A percentile compares a stretch with the other conserved stretches of the same genome.
These are phyloP conservation scores for Cephalopterus ornatus DNA, from an alignment of 2,113 vertebrate genomes.

Conservation along the genomic window DNA sequence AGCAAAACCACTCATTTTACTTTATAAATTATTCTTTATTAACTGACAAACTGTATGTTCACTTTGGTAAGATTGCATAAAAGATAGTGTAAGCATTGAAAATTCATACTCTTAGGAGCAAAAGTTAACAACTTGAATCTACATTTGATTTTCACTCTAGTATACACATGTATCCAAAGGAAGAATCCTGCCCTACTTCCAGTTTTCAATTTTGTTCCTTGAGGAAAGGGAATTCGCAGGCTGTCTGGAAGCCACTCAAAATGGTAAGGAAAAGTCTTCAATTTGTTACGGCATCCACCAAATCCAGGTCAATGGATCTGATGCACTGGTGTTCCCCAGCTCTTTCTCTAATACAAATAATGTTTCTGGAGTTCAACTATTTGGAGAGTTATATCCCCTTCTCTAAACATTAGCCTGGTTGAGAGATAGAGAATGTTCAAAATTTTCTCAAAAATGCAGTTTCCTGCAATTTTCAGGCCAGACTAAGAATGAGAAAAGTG, in stretches of 20 bases:
- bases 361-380: background rate
- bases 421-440: background rate
- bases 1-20: background rate
- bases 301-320: background rate
- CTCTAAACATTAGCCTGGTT: background rate
- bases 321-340: background rate
- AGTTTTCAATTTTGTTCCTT: background rate
- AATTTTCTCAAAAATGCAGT: background rate
- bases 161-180: background rate
- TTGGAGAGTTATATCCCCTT: background rate
- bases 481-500: background rate
- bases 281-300: fast-evolving
- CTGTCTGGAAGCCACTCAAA: background rate
- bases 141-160: background rate
- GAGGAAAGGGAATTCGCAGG: background rate
- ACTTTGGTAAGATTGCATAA: background rate
- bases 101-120: background rate
- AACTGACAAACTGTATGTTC: background rate
- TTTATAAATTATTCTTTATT: background rate
- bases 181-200: background rate
- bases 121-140: background rate
- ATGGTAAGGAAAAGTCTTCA: background rate
- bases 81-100: background rate
- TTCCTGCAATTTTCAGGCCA: background rate
- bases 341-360: background rate